These are phyloP conservation scores for Poecilus cupreus DNA, from an alignment of 2,888 invertebrate genomes.

Conservation along the genomic window DNA sequence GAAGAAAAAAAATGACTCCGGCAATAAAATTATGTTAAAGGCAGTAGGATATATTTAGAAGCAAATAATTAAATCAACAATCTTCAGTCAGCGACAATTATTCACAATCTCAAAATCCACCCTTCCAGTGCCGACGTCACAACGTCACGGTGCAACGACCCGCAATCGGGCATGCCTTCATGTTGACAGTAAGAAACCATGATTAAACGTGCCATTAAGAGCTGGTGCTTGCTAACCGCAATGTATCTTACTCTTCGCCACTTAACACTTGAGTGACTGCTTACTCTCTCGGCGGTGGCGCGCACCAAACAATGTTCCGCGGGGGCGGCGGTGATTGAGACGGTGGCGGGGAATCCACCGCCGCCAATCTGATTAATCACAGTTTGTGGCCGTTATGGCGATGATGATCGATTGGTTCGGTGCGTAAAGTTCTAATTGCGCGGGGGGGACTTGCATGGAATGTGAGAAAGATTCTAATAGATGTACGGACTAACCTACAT, in stretches of 20 bases:
- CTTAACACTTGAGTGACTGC: slow-evolving; percentile 59
- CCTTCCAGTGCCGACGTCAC: too few relatives aligned
- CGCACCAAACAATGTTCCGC: slow-evolving; percentile 38
- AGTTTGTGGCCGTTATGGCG: neutral
- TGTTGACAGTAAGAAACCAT: slow-evolving; percentile 56
- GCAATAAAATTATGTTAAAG: too few relatives aligned
- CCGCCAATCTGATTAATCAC: slow-evolving; percentile 55
- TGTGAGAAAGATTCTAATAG: too few relatives aligned
- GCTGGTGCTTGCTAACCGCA: slow-evolving; percentile 23
- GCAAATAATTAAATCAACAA: too few relatives aligned
- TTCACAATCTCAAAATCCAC: too few relatives aligned
- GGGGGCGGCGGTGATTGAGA: neutral
- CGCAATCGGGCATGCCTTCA: too few relatives aligned
- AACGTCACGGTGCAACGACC: too few relatives aligned
- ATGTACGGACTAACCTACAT: too few relatives aligned
- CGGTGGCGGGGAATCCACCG: neutral
- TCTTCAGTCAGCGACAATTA: too few relatives aligned
- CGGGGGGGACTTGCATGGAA: too few relatives aligned
- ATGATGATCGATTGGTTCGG: neutral
- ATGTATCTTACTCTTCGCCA: slow-evolving; percentile 58
- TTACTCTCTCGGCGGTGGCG: slow-evolving; percentile 27
- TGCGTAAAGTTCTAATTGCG: slow-evolving; percentile 1
- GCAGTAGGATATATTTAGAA: too few relatives aligned
- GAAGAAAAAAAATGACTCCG: too few relatives aligned
- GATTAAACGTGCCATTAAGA: slow-evolving; percentile 59